These are phyloP conservation scores for Lagodon rhomboides DNA, from an alignment of 2,797 vertebrate genomes.

Conservation along the genomic window DNA sequence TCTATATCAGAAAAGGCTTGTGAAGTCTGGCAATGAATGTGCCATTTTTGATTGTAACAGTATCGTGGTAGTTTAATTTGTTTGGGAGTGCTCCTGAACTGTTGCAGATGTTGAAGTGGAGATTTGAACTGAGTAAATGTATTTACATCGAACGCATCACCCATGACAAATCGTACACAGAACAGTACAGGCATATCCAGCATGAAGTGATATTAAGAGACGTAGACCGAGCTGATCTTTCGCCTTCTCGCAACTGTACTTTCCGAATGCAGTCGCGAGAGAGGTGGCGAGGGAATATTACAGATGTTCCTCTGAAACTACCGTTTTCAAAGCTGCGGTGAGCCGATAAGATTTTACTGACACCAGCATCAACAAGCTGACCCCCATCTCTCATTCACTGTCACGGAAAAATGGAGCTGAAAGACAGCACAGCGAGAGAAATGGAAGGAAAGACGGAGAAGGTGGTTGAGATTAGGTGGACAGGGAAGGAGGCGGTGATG, in stretches of 20 bases:
- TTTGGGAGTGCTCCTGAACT: neutral
- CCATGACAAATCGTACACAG: neutral
- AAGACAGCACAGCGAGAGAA: constrained; percentile 17
- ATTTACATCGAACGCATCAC: neutral
- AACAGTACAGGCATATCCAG: neutral
- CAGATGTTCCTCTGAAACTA: constrained; percentile 44
- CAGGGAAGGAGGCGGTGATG: constrained; percentile 19
- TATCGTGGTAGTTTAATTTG: neutral
- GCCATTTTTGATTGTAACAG: neutral
- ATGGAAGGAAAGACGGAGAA: constrained; percentile 21
- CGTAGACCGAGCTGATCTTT: constrained; percentile 27
- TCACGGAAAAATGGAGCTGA: constrained; percentile 44
- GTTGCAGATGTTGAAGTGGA: neutral
- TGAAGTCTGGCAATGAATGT: neutral
- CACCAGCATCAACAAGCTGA: constrained; percentile 60
- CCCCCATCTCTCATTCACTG: constrained; percentile 66
- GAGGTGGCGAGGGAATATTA: constrained; percentile 19
- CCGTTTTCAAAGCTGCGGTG: constrained; percentile 53
- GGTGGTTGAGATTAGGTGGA: constrained; percentile 40
- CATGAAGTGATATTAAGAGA: neutral
- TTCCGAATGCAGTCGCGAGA: constrained; percentile 19
- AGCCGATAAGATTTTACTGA: constrained; percentile 73
- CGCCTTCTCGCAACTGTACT: constrained; percentile 1
- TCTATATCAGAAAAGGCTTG: neutral
- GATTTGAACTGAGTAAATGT: neutral